Evolutionary conservation across 2,888 invertebrate species (phyloP).

Genomic region (Agelastica alni): DNA sequence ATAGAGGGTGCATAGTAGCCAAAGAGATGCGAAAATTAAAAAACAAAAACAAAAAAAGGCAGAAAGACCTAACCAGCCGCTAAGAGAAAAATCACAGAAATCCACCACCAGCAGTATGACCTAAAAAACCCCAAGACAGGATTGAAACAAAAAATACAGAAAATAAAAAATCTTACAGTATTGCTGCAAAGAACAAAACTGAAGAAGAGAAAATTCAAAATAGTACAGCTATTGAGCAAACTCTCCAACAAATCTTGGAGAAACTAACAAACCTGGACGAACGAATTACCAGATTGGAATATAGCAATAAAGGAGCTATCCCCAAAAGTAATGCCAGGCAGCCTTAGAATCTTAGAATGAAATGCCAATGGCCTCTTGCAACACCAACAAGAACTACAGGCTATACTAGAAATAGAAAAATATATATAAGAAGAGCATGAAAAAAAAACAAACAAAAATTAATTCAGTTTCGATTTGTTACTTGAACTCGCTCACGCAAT

Average conservation of each 20-base stretch:
- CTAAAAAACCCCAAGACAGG: constrained; percentile 8
- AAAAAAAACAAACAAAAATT: too few species aligned
- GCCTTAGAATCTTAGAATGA: too few species aligned
- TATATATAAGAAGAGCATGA: too few species aligned
- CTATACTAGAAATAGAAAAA: constrained; percentile 15
- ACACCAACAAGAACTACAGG: constrained; percentile 9
- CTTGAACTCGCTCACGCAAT: too few species aligned
- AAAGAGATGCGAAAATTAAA: constrained; percentile 22
- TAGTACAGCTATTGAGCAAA: constrained; percentile 14
- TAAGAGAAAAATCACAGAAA: too few species aligned
- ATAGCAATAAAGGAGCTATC: constrained; percentile 21
- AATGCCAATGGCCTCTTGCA: constrained; percentile 19
- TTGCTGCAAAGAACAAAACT: constrained; percentile 4
- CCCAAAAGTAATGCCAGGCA: constrained; percentile 13
- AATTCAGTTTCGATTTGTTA: too few species aligned
- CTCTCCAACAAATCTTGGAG: constrained; percentile 21
- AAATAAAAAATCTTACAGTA: constrained; percentile 9
- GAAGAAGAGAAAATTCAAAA: constrained; percentile 5
- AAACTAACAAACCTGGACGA: constrained; percentile 19
- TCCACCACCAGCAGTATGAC: constrained; percentile 1
- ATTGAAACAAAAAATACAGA: constrained; percentile 2
- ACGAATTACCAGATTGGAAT: constrained; percentile 20
- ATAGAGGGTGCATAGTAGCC: constrained; percentile 32
- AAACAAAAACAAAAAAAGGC: constrained; percentile 9
- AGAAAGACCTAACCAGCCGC: too few species aligned